Percentiles rank a stretch among this genome's conserved stretches.
Conservation (phyloP, 2,113 vertebrate genomes). For the Lepus timidus region DNA sequence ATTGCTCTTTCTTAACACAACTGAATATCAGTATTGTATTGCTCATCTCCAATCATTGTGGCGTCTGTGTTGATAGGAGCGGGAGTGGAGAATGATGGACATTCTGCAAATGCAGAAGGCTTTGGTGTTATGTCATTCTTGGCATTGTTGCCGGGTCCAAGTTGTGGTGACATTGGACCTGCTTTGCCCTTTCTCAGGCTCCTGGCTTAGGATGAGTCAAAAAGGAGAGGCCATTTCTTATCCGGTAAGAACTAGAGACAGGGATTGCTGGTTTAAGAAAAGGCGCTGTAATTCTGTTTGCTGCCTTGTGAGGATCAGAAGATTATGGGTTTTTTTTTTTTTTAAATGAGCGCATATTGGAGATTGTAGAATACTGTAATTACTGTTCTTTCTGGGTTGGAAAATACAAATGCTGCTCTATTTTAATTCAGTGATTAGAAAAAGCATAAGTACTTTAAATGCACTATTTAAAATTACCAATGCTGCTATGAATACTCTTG, state of each 20-base stretch:
- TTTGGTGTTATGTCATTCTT: slow-evolving; percentile 15
- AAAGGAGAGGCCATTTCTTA: slow-evolving; percentile 37
- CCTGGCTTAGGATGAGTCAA: neutral
- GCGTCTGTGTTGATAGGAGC: neutral
- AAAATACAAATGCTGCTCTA: slow-evolving; percentile 26
- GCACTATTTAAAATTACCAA: neutral
- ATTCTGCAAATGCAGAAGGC: neutral
- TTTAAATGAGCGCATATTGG: neutral
- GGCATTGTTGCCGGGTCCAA: neutral
- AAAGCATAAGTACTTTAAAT: slow-evolving; percentile 46
- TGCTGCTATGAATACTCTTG: slow-evolving; percentile 18
- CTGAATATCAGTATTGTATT: too few species aligned
- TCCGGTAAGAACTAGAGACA: neutral
- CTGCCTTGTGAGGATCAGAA: slow-evolving; percentile 32
- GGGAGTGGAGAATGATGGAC: neutral
- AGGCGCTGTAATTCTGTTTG: neutral
- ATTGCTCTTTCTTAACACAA: neutral
- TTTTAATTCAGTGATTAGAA: slow-evolving; percentile 27
- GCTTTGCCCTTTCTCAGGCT: slow-evolving; percentile 25
- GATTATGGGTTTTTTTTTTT: neutral
- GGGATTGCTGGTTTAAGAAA: neutral
- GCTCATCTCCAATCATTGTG: neutral
- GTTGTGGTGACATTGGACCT: neutral
- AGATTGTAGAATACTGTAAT: slow-evolving; percentile 46
- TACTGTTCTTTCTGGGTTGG: slow-evolving; percentile 25